Base-by-base conservation (phyloP, 2,888 invertebrate species). In the Ochropacha duplaris region DNA sequence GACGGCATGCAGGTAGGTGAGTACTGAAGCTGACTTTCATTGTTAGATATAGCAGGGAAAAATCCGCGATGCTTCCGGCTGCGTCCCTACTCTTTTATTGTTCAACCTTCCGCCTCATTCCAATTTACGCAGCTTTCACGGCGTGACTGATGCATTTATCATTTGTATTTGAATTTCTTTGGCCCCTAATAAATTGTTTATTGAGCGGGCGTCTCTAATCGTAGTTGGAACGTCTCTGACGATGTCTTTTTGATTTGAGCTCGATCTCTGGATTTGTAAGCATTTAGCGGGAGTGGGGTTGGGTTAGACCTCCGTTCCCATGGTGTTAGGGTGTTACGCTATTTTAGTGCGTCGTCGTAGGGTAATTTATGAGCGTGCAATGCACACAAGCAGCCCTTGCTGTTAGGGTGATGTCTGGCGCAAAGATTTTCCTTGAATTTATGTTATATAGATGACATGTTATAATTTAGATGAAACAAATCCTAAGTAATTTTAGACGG, bases 251-350 rank as follows among this genome's bases (percentile, higher is more conserved):
- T 88, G 88, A 91, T 91, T 89, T 77, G 81, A 77, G 74, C 76
- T 71, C 75, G 72, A 78, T 77, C 83, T 84, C 81, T 79, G 83
- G 87, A 90, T 90, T 90, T 88, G 91, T 88, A 86, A 85, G 81
- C 85, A 86, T 90, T 89, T 88, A 88, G 86, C 86, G 78, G 69
- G 78, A 76, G 31, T 28, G 78, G 75, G 75, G 83, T 70, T 74
- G 80, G 79, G 83, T 79, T 72, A 76, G 78, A 71, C 74, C 70
- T 70, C 70, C 73, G 89, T 92, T 92, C 91, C 90, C 92, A 92
- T 90, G 90, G 78, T 69, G 75, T 84, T 84, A 84, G 91, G 90
- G 91, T 89, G 92, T 84, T 87, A 88, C 88, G 92, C 92, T 92
- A 92, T 92, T 92, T 92, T 88, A 86, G 90, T 88, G 82, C 77